Evolutionary conservation across 2,113 vertebrate genomes (phyloP).

Genomic region (Solea senegalensis): DNA sequence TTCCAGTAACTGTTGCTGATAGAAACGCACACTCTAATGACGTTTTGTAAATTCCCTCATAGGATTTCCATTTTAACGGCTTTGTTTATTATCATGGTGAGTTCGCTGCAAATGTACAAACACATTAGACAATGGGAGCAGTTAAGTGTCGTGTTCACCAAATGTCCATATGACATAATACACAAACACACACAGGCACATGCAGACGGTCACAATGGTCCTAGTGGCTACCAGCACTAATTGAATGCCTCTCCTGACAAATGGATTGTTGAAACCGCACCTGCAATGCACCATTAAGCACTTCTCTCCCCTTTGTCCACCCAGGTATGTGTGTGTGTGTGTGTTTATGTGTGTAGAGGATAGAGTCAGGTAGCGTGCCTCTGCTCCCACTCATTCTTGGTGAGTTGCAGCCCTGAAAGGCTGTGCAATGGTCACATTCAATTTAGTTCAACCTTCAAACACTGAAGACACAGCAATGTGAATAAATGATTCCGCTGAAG

Average conservation of each 20-base stretch:
- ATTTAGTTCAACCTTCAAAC: conserved; percentile 46
- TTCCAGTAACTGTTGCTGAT: too few species aligned
- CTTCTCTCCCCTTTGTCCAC: conserved; percentile 41
- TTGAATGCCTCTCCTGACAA: conserved; percentile 73
- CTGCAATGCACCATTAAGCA: conserved; percentile 71
- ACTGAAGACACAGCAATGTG: conserved; percentile 16
- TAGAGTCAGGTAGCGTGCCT: background rate
- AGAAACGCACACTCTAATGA: background rate
- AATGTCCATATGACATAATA: background rate
- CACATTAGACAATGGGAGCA: background rate
- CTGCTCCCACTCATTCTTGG: conserved; percentile 21
- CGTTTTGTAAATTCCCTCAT: background rate
- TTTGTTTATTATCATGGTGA: background rate
- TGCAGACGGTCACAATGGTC: conserved; percentile 18
- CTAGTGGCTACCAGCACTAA: conserved; percentile 56
- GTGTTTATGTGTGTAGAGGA: background rate
- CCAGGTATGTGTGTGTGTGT: conserved; percentile 20
- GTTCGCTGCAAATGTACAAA: too few species aligned
- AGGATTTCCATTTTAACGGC: background rate
- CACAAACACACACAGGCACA: background rate
- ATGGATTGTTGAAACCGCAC: conserved; percentile 71
- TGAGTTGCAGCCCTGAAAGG: conserved; percentile 24
- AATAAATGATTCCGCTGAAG: conserved; percentile 19
- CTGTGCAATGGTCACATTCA: conserved; percentile 34
- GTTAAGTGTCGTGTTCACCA: background rate